phyloP scores from a whole-genome alignment of 2,797 vertebrate genomes.

The Melanotaenia nigrans region DNA sequence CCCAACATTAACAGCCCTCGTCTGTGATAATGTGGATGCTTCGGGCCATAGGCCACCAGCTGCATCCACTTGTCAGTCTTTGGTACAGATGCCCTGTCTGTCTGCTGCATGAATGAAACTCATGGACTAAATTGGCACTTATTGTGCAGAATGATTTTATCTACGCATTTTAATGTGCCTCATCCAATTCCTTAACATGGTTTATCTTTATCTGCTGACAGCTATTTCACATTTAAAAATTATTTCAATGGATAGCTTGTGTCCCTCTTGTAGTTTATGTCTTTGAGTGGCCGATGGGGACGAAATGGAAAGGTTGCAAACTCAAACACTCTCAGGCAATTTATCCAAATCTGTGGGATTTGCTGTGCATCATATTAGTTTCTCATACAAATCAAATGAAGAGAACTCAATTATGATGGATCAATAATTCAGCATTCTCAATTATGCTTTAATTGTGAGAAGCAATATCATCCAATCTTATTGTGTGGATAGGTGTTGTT shows the following conservation, averaged over 20 bases:
- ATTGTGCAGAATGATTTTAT: slow-evolving; percentile 75
- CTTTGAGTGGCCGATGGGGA: slow-evolving; percentile 59
- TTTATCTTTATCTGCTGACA: slow-evolving; percentile 75
- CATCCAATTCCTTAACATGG: slow-evolving; percentile 74
- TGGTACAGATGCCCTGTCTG: slow-evolving; percentile 82
- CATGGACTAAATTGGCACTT: slow-evolving; percentile 75
- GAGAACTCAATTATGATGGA: slow-evolving; percentile 77
- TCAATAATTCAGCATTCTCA: slow-evolving; percentile 82
- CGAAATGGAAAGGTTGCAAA: slow-evolving; percentile 50
- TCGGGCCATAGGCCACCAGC: slow-evolving; percentile 84
- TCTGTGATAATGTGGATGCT: slow-evolving; percentile 80
- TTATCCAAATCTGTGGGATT: slow-evolving; percentile 69
- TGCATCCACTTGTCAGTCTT: slow-evolving; percentile 85
- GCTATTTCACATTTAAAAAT: slow-evolving; percentile 56
- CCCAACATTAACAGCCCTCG: slow-evolving; percentile 80
- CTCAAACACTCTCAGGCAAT: slow-evolving; percentile 57
- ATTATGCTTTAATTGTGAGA: slow-evolving; percentile 81
- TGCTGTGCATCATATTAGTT: slow-evolving; percentile 70
- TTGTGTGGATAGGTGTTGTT: slow-evolving; percentile 76
- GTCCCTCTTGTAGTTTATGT: slow-evolving; percentile 52
- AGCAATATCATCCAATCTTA: slow-evolving; percentile 78
- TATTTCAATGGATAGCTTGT: slow-evolving; percentile 56
- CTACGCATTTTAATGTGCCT: slow-evolving; percentile 74
- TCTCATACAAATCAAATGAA: slow-evolving; percentile 75
- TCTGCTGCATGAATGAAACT: slow-evolving; percentile 71